Base-by-base conservation (phyloP, 2,888 invertebrate species). In the Leucoma salicis region DNA sequence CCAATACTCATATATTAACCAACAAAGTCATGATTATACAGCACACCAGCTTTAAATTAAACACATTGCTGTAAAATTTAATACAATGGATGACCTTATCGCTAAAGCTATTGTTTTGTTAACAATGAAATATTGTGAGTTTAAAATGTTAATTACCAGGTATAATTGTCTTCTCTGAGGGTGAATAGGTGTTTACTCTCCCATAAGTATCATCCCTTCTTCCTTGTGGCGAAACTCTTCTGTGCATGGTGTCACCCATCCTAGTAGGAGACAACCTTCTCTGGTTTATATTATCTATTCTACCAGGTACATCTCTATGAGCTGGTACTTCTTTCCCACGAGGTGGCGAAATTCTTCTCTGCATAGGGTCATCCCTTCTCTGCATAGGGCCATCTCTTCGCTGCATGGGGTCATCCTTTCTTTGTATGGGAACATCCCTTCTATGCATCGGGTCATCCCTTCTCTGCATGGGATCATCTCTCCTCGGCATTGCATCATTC, bases 181-280 rank as follows among this genome's bases (percentile, higher is more conserved):
- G 68, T 5, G 65, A 67, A 29, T 53, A 16, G n/a, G n/a, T n/a
- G n/a, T n/a, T n/a, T 14, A 12, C 31, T 14, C 39, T 25, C 14
- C 16, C 29, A 16, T 34, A 31, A 7, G 29, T 21, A 11, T 31
- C 34, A 13, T 29, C 28, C 7, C 59, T 14, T 1, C 59, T 51
- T 1, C 45, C 55, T 0, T 51, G 8, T 2, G 57, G 63, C 3
- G 62, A 63, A 31, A 46, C 15, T 2, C 59, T 31, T n/a, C 60
- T 48, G 0, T 35, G 57, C 1, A 42, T 8, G 3, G 57, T 45
- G 6, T 61, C 60, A 13, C 42, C 5, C 27, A 25, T 24, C 3
- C 53, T 44, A 12, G 51, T 2, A 8, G 55, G 60, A 3, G 59
- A 60, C 25, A 44, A 12, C 2, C 56, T 31, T 8, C 58, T 45